Percentiles rank a stretch among this genome's conserved stretches.
Conservation (phyloP, 2,888 invertebrate species). For the Lasioglossum calceatum region DNA sequence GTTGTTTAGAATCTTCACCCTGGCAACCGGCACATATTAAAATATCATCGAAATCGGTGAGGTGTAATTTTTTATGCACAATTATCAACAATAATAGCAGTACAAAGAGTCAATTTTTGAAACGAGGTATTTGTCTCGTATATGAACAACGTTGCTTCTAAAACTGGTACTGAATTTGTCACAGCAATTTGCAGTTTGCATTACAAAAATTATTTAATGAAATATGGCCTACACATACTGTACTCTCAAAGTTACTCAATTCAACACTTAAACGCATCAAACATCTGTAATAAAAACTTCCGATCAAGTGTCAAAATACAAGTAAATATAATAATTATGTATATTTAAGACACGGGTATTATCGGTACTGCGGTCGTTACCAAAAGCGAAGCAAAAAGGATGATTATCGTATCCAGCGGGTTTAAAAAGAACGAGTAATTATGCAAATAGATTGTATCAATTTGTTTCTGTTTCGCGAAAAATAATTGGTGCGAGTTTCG, state of each 20-base stretch:
- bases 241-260: background rate
- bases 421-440: constrained; percentile 7
- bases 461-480: constrained; percentile 18
- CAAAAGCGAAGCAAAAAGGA: background rate
- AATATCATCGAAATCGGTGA: too few species aligned
- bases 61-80: too few species aligned
- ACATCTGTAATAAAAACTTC: background rate
- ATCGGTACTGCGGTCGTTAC: background rate
- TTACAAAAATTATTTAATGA: background rate
- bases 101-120: background rate
- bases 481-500: constrained; percentile 34
- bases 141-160: too few species aligned
- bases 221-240: too few species aligned
- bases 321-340: constrained; percentile 4
- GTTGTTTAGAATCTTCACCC: too few species aligned
- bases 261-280: background rate
- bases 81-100: too few species aligned
- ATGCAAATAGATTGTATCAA: constrained; percentile 43
- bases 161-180: background rate
- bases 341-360: background rate
- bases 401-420: background rate
- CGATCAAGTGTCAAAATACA: background rate
- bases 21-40: too few species aligned
- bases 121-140: too few species aligned
- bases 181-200: background rate